A percentile compares a stretch with the other conserved stretches of the same genome.
Evolutionary conservation across 2,113 vertebrate species (phyloP).

Genomic region (Apeltes quadracus): DNA sequence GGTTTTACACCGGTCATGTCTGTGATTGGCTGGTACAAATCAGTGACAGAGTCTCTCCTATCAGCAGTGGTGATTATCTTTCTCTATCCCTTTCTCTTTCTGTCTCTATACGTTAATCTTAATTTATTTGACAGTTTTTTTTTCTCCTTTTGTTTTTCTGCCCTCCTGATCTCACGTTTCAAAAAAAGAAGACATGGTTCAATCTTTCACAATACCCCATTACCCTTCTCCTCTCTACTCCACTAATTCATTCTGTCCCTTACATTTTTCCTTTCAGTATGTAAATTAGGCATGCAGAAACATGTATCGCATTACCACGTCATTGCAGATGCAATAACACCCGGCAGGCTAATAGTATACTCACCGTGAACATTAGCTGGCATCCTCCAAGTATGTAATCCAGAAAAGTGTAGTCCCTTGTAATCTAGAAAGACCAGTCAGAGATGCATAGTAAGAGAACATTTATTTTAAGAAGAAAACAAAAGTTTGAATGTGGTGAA

Average conservation of each 20-base stretch:
- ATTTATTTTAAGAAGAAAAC: not conserved
- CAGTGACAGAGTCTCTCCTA: constrained; percentile 41
- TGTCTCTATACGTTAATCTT: not conserved
- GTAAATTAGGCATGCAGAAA: constrained; percentile 40
- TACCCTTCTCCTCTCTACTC: not conserved
- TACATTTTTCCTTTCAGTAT: constrained; percentile 31
- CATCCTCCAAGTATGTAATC: constrained; percentile 98
- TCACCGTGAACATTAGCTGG: constrained; percentile 98
- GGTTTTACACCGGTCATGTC: not conserved
- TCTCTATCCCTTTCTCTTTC: not conserved
- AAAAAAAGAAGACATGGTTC: not conserved
- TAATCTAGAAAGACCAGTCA: constrained; percentile 82
- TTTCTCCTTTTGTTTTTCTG: not conserved
- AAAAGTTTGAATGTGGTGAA: not conserved
- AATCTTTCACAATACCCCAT: constrained; percentile 1
- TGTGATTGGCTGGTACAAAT: constrained; percentile 31
- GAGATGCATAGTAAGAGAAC: not conserved
- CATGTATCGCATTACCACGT: constrained; percentile 44
- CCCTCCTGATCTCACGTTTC: not conserved
- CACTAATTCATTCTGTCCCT: not conserved
- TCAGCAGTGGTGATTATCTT: constrained; percentile 35
- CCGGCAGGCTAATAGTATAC: constrained; percentile 49
- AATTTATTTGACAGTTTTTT: not conserved
- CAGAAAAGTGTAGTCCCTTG: constrained; percentile 94
- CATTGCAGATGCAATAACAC: constrained; percentile 15